Conservation (phyloP, 2,797 vertebrate species). For the Spheniscus humboldti region DNA sequence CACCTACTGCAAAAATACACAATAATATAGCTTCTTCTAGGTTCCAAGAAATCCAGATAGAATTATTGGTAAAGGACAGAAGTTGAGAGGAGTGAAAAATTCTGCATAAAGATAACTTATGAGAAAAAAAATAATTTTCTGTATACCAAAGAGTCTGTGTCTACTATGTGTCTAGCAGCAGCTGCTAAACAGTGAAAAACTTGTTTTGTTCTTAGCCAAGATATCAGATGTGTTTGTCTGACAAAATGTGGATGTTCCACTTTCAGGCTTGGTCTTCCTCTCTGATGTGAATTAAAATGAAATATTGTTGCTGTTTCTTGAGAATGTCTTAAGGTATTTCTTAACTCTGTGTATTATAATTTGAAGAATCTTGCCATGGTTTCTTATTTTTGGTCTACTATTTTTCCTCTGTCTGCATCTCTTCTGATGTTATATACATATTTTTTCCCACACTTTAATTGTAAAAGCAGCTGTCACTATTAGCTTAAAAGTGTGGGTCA, state of each 20-base stretch:
- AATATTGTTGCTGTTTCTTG: not conserved
- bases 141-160: not conserved
- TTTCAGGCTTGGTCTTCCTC: not conserved
- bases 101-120: not conserved
- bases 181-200: not conserved
- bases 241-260: not conserved
- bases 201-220: not conserved
- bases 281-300: conserved; percentile 15
- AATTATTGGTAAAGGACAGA: not conserved
- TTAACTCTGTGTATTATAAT: not conserved
- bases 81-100: not conserved
- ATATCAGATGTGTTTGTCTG: not conserved
- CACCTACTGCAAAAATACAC: not conserved
- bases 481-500: not conserved
- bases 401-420: not conserved
- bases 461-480: not conserved
- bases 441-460: not conserved
- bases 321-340: not conserved
- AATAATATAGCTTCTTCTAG: not conserved
- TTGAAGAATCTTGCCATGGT: not conserved
- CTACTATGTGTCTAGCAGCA: not conserved
- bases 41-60: not conserved
- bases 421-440: not conserved
- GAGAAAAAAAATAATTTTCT: not conserved
- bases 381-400: not conserved